Evolutionary conservation across 2,113 vertebrate genomes (phyloP).

Genomic region (Vidua chalybeata): DNA sequence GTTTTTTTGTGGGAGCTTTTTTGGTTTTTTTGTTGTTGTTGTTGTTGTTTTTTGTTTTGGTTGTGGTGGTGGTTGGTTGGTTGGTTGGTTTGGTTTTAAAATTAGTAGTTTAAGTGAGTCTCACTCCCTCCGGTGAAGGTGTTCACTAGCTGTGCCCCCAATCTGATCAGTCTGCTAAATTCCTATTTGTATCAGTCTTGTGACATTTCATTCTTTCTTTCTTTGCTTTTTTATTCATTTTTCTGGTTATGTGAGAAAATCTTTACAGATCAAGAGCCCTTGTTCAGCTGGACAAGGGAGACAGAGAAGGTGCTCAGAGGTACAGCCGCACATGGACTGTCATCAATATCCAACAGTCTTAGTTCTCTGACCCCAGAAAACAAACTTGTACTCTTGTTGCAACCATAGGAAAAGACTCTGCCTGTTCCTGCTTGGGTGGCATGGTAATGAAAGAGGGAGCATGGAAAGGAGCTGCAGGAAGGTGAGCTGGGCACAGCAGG

Average conservation of each 20-base stretch:
- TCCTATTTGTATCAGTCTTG: neutral
- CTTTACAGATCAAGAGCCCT: neutral
- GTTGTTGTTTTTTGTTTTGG: no score
- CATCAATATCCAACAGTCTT: neutral
- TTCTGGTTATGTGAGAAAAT: neutral
- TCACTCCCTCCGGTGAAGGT: neutral
- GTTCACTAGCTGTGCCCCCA: neutral
- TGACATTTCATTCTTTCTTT: neutral
- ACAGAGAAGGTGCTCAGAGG: neutral
- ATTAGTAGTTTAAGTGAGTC: neutral
- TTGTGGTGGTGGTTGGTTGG: neutral
- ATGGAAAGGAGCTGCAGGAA: neutral
- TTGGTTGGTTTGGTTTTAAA: neutral
- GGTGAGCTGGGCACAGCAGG: neutral
- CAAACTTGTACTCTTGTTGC: neutral
- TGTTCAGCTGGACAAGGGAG: neutral
- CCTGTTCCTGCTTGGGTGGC: neutral
- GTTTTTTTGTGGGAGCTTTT: no score
- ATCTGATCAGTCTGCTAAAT: neutral
- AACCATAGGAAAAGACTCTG: neutral
- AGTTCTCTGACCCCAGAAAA: neutral
- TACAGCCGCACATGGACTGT: neutral
- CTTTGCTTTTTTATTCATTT: neutral
- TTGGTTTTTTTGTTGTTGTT: neutral
- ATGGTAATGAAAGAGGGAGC: accelerated